Conservation (phyloP, 2,888 invertebrate genomes). For the Torymus auratus region DNA sequence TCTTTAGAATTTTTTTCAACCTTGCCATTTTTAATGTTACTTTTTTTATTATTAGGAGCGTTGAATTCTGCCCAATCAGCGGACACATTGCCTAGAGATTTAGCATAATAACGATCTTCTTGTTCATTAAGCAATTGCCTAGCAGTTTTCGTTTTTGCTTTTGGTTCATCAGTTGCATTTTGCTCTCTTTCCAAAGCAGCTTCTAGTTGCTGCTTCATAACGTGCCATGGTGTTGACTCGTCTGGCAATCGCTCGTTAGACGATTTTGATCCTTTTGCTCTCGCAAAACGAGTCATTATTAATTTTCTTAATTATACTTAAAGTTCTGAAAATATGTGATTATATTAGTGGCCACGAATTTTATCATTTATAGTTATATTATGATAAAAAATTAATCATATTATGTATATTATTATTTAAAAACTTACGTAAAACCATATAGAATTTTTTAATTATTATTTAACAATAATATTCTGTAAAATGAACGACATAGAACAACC, state of each 20-base stretch:
- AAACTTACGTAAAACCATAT: background rate
- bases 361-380: background rate
- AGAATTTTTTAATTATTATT: background rate
- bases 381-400: constrained; percentile 3
- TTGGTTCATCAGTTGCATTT: constrained; percentile 29
- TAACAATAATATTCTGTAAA: background rate
- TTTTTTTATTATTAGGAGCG: constrained; percentile 16
- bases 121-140: constrained; percentile 76
- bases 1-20: constrained; percentile 40
- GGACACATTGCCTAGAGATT: constrained; percentile 61
- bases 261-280: constrained; percentile 86
- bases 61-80: constrained; percentile 73
- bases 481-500: background rate
- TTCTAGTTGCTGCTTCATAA: constrained; percentile 82
- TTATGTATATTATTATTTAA: background rate
- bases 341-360: background rate
- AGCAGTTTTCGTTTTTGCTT: constrained; percentile 65
- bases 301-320: constrained; percentile 16
- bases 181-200: constrained; percentile 60
- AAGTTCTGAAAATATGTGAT: background rate
- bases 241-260: constrained; percentile 84
- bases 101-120: constrained; percentile 68
- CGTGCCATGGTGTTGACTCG: constrained; percentile 85
- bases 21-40: constrained; percentile 39
- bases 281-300: constrained; percentile 85